Evolutionary conservation across 1,140 invertebrate genomes (phyloP), one percentile per base, ranked within the genome.

Genomic region (Drosophila nikananu): DNA sequence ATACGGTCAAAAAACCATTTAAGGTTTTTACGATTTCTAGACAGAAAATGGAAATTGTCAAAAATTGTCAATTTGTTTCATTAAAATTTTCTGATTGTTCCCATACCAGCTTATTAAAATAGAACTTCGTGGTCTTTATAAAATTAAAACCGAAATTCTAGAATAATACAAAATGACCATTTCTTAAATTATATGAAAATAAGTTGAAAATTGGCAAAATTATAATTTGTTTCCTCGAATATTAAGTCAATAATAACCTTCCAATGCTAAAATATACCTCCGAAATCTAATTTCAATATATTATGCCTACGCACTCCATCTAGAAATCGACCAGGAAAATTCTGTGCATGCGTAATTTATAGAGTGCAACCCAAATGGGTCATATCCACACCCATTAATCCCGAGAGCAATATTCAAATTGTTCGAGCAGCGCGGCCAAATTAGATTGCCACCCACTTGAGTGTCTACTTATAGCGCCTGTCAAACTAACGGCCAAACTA

Each of bases 401-500:
- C 68, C 42, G 37, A 67, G 30, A 52, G 71, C 55, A 74, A 73
- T 74, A 73, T 74, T 61, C 67, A 73, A 72, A 73, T 73, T 61
- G 66, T 72, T 73, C 70, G 70, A 77, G 64, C 51, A 77, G 55
- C 42, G 32, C 55, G 23, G 64, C 73, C 49, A 68, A 77, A 77
- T 77, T 77, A 77, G 58, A 77, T 61, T 77, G 63, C 41, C 55
- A 59, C 73, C 73, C 46, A 68, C 48, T 60, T 49, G 51, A 54
- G 42, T 42, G 23, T 57, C 48, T 66, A 55, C 41, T 65, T 54
- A 60, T 61, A 67, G 63, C 57, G 74, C 37, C 74, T 77, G 75
- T 78, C 75, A 78, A 77, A 62, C 75, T 62, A 78, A 78, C 75
- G 74, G 75, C 49, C 74, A 41, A 61, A 68, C 75, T 78, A 78